Evolutionary conservation across 1,140 invertebrate species (phyloP), one percentile per base, ranked within the genome.

Genomic region (Drosophila teissieri): DNA sequence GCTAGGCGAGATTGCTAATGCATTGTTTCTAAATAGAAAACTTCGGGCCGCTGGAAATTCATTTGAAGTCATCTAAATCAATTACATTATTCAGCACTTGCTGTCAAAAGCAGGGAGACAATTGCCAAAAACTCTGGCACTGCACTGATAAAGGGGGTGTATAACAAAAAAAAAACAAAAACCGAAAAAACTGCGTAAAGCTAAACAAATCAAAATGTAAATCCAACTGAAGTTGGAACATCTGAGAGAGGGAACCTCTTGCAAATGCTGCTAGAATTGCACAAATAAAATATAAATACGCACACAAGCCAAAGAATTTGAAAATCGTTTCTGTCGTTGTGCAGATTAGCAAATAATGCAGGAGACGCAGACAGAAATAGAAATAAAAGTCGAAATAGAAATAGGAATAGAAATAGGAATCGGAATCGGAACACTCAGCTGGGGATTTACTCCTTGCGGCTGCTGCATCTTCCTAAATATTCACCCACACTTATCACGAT

Each of bases 21-120:
- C 79, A 88, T 82, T 82, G 72, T 74, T 52, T 45, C 55, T 5
- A 22, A 49, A 73, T 72, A 40, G 64, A 49, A 73, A 54, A 53
- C 53, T 60, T 73, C 39, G n/a, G 39, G 7, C 34, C 36, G 39
- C 39, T 68, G 42, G 24, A 44, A 69, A 77, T 78, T 81, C 74
- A 74, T 70, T 75, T 72, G 58, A 78, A 61, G 54, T 75, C 57
- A 63, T 68, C 54, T 46, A 54, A 82, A 85, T 82, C 82, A 85
- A 85, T 69, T 73, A 65, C 73, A 80, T 56, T 67, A 67, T 65
- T 68, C 52, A 78, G 49, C 53, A 55, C 54, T 73, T 4, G 42
- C 17, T 72, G 67, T 73, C 67, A 72, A 61, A 58, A 22, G 22
- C 39, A 73, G 36, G 22, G 12, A 57, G 10, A 40, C 4, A 54